Conservation (phyloP, 2,888 invertebrate genomes). For the Gibbula magus region DNA sequence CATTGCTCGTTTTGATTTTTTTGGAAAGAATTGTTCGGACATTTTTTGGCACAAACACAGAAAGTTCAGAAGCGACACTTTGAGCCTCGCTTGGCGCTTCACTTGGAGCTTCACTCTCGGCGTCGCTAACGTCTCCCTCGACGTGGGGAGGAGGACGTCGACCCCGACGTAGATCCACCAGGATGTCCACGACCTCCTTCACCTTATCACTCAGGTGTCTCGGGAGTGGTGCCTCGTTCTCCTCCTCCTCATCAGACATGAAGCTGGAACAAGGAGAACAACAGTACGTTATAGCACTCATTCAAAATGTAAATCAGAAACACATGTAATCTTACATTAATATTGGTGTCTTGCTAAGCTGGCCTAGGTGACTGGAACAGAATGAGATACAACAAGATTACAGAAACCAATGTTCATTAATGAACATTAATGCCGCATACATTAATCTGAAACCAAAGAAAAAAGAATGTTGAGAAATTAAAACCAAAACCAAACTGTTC, state of each 20-base stretch:
- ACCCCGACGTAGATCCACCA: slow-evolving; percentile 46
- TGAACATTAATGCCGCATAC: too few relatives aligned
- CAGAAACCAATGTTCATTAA: too few relatives aligned
- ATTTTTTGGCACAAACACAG: background rate
- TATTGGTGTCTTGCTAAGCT: too few relatives aligned
- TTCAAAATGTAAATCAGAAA: too few relatives aligned
- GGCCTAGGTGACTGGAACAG: too few relatives aligned
- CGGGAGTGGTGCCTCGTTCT: too few relatives aligned
- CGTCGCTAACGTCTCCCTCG: background rate
- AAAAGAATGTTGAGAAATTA: too few relatives aligned
- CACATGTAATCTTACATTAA: too few relatives aligned
- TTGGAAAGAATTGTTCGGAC: background rate
- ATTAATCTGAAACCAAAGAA: too few relatives aligned
- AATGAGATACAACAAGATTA: too few relatives aligned
- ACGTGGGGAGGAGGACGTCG: background rate
- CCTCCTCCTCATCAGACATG: background rate
- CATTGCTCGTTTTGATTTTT: background rate
- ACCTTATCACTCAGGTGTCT: background rate
- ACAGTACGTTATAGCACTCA: too few relatives aligned
- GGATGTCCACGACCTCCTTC: slow-evolving; percentile 39
- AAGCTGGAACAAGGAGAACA: background rate
- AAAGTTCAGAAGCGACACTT: background rate
- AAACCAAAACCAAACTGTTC: too few relatives aligned
- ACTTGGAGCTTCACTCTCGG: background rate
- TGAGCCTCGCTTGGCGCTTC: slow-evolving; percentile 3